Percentiles rank a stretch among this genome's conserved stretches.
phyloP scores from a whole-genome alignment of 2,113 vertebrate species.

The Anolis carolinensis region DNA sequence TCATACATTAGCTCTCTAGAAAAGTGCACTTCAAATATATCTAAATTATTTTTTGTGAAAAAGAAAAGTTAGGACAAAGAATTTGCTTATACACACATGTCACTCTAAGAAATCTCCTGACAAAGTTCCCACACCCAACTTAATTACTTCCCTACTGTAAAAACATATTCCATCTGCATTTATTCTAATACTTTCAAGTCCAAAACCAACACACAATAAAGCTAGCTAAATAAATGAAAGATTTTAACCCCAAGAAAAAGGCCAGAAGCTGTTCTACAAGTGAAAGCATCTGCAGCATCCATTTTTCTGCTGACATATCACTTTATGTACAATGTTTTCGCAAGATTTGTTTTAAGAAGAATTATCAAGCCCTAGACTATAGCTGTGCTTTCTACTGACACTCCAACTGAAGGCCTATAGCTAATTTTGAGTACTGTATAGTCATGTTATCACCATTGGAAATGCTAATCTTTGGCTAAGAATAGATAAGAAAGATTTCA shows the following conservation, averaged over 20 bases:
- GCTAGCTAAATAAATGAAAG: slow-evolving; percentile 79
- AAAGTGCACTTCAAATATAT: slow-evolving; percentile 59
- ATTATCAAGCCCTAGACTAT: slow-evolving; percentile 50
- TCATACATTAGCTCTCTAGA: slow-evolving; percentile 45
- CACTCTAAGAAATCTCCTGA: slow-evolving; percentile 81
- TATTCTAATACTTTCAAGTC: slow-evolving; percentile 77
- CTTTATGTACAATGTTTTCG: slow-evolving; percentile 67
- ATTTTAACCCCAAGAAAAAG: slow-evolving; percentile 68
- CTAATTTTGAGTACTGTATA: slow-evolving; percentile 13
- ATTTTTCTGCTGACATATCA: slow-evolving; percentile 76
- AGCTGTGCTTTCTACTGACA: slow-evolving; percentile 37
- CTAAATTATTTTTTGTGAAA: slow-evolving; percentile 66
- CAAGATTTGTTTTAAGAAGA: slow-evolving; percentile 71
- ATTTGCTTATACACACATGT: slow-evolving; percentile 80
- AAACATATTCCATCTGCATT: slow-evolving; percentile 81
- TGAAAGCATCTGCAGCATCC: slow-evolving; percentile 59
- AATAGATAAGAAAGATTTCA: not conserved
- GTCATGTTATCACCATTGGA: accelerated
- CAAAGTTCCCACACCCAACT: slow-evolving; percentile 78
- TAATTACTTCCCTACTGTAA: slow-evolving; percentile 82
- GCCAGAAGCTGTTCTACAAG: slow-evolving; percentile 70
- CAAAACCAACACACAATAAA: slow-evolving; percentile 79
- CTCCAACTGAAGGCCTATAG: slow-evolving; percentile 19
- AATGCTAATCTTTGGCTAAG: not conserved
- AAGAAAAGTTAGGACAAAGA: slow-evolving; percentile 76